These are phyloP conservation scores for Lepilemur ruficaudatus DNA, from an alignment of 2,797 vertebrate species.

Conservation along the genomic window DNA sequence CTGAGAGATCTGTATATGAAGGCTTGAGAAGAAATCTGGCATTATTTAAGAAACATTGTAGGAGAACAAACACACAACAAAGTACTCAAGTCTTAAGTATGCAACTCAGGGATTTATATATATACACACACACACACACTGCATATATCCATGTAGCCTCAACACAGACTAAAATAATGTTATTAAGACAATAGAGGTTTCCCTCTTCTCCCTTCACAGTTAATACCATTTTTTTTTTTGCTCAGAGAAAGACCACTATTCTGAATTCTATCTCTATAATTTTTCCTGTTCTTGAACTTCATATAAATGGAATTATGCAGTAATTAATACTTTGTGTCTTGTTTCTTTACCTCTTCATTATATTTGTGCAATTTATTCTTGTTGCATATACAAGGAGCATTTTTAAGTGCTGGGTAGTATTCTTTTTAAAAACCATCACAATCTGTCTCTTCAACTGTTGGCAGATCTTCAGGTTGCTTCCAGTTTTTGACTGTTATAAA, in stretches of 20 bases:
- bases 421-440: neutral
- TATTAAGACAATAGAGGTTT: neutral
- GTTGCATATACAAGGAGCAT: neutral
- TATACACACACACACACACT: neutral
- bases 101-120: neutral
- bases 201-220: neutral
- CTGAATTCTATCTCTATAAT: neutral
- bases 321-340: neutral
- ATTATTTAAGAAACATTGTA: neutral
- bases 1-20: neutral
- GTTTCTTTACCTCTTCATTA: neutral
- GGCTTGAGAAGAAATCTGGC: neutral
- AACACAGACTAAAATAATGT: neutral
- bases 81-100: neutral
- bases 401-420: neutral
- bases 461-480: neutral
- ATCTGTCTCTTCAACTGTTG: neutral
- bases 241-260: neutral
- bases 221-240: neutral
- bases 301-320: neutral
- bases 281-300: no score
- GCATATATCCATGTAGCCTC: neutral
- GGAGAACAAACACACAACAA: neutral
- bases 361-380: neutral
- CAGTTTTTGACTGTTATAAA: no score